Evolutionary conservation across 2,888 invertebrate species (phyloP).

Genomic region (Heteromyza rotundicornis): DNA sequence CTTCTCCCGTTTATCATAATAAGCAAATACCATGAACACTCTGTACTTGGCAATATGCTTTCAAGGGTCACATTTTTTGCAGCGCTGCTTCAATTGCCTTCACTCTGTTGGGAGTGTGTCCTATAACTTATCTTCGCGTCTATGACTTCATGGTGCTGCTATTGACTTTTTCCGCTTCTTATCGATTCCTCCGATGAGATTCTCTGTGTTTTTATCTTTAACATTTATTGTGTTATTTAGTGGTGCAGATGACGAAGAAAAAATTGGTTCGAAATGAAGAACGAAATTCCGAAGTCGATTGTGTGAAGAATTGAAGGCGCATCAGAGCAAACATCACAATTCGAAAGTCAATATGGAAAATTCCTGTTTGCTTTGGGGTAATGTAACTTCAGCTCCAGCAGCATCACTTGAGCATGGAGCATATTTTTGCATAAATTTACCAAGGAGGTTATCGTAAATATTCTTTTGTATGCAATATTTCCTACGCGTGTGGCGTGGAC

Average conservation of each 20-base stretch:
- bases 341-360: constrained; percentile 6
- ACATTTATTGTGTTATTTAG: neutral
- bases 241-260: neutral
- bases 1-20: neutral
- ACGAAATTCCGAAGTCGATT: neutral
- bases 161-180: neutral
- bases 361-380: neutral
- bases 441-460: neutral
- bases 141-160: neutral
- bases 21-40: neutral
- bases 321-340: neutral
- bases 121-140: neutral
- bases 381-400: neutral
- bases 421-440: constrained; percentile 5
- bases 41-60: neutral
- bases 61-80: neutral
- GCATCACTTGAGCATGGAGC: neutral
- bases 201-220: neutral
- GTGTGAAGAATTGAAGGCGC: neutral
- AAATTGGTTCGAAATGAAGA: neutral
- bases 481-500: neutral
- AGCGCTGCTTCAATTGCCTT: neutral
- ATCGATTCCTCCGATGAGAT: too few species aligned
- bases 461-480: neutral
- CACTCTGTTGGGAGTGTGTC: neutral